Base-by-base conservation (phyloP, 2,113 vertebrate genomes). In the Alethe diademata region DNA sequence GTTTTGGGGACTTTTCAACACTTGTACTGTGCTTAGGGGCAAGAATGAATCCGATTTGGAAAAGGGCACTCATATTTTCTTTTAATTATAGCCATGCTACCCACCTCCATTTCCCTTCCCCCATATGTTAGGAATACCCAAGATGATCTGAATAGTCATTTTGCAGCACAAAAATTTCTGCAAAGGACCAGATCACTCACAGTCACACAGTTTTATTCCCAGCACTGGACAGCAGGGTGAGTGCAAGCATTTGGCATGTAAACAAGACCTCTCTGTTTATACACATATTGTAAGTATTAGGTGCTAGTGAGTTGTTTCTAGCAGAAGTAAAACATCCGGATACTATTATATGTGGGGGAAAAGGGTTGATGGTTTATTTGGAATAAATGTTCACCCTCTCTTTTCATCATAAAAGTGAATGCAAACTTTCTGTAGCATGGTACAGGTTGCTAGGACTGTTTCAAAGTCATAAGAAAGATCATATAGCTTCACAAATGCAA, bases 261-360 rank as follows among this genome's bases (percentile, higher is more conserved):
- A 96, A 97, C 95, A 97, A 96, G 92, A 85, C 42, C 67, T 76
- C 86, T 96, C 64, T 97, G 97, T 97, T 97, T 97, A 97, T 93
- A 96, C 83, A 96, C 93, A 96, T 78, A 87, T 67, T 93, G 53
- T 95, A 95, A 91, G 93, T 91, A 97, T 95, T 93, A 95, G 89
- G 93, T 95, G 94, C 66, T 88, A 89, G 89, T 88, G 96, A 96
- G 80, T 33, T 94, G 81, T 87, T 95, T 78, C 95, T 61, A 96
- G 75, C 61, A 86, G 91, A 91, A 4, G 19, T 70, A 90, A 86
- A 94, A 95, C 92, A 95, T 96, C 91, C 93, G 76, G 96, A 90
- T 93, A 36, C 74, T 82, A 54, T 88, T 90, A 86, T 65, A 95
- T 51, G 74, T 66, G 72, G 67, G 48, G 11, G 11, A 36, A 71